These are phyloP conservation scores for Portevinia maculata DNA, from an alignment of 2,888 invertebrate species.

Conservation along the genomic window DNA sequence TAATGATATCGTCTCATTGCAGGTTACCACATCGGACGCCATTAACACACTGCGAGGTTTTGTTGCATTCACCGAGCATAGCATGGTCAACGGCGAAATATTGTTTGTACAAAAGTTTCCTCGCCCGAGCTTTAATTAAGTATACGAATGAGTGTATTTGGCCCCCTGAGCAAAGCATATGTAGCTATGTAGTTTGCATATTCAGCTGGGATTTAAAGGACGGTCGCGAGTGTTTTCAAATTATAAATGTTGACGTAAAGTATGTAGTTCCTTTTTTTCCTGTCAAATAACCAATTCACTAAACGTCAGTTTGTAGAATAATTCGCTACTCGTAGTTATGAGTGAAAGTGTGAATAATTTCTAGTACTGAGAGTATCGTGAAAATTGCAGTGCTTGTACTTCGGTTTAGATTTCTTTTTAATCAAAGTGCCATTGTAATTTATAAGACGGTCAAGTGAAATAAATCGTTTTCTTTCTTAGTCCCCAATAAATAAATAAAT, in stretches of 20 bases:
- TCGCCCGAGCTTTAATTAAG: conserved; percentile 61
- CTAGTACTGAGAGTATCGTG: conserved; percentile 17
- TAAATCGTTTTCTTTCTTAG: conserved; percentile 19
- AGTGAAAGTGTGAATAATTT: conserved; percentile 26
- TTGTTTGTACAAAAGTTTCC: conserved; percentile 40
- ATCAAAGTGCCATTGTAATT: conserved; percentile 57
- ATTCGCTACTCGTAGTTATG: conserved; percentile 14
- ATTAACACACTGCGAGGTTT: conserved; percentile 34
- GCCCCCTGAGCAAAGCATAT: conserved; percentile 43
- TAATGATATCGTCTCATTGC: conserved; percentile 53
- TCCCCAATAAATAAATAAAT: conserved; percentile 6
- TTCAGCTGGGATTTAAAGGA: conserved; percentile 57
- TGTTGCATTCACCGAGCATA: conserved; percentile 54
- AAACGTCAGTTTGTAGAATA: conserved; percentile 26
- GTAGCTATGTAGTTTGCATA: conserved; percentile 64
- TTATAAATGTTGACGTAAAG: conserved; percentile 54
- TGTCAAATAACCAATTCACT: conserved; percentile 45
- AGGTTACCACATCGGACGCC: conserved; percentile 62
- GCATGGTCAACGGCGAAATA: conserved; percentile 52
- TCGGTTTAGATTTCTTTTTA: conserved; percentile 17
- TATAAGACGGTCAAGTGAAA: conserved; percentile 36
- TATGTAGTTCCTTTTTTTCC: conserved; percentile 55
- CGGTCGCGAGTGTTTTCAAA: conserved; percentile 61
- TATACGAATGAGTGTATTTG: conserved; percentile 62
- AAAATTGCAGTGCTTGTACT: conserved; percentile 37